These are phyloP conservation scores for Falco columbarius DNA, from an alignment of 2,797 vertebrate species.

Conservation along the genomic window DNA sequence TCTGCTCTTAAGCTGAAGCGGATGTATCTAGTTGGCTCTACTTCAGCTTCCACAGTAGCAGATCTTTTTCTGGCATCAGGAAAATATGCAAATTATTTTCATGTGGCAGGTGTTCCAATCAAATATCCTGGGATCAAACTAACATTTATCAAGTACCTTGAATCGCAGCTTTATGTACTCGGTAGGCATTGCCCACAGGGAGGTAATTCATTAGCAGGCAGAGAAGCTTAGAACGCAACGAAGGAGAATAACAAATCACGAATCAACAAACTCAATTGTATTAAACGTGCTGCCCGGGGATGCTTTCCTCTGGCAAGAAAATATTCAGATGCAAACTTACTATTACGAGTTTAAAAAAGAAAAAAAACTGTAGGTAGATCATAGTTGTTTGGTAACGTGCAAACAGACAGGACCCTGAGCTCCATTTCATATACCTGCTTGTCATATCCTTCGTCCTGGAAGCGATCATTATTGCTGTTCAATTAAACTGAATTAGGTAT, in stretches of 20 bases:
- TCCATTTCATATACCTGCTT: not conserved
- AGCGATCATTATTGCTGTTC: not conserved
- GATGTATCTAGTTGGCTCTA: not conserved
- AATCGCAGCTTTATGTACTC: not conserved
- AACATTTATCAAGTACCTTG: not conserved
- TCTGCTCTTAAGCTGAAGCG: not conserved
- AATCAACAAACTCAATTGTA: not conserved
- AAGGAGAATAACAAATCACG: not conserved
- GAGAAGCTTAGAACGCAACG: not conserved
- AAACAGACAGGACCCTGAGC: not conserved
- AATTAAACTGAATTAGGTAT: not conserved
- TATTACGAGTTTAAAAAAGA: not conserved
- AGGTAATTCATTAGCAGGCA: not conserved
- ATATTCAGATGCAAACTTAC: not conserved
- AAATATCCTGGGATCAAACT: constrained; percentile 22
- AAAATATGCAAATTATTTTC: not conserved
- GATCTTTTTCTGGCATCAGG: not conserved
- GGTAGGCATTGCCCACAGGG: not conserved
- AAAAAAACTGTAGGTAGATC: not conserved
- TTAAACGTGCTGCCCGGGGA: not conserved
- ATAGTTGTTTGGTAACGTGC: not conserved
- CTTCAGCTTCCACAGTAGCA: not conserved
- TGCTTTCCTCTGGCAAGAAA: not conserved
- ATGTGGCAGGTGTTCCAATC: not conserved
- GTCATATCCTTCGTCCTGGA: not conserved